Evolutionary conservation across 2,797 vertebrate species (phyloP).

Genomic region (Rhinophrynus dorsalis): DNA sequence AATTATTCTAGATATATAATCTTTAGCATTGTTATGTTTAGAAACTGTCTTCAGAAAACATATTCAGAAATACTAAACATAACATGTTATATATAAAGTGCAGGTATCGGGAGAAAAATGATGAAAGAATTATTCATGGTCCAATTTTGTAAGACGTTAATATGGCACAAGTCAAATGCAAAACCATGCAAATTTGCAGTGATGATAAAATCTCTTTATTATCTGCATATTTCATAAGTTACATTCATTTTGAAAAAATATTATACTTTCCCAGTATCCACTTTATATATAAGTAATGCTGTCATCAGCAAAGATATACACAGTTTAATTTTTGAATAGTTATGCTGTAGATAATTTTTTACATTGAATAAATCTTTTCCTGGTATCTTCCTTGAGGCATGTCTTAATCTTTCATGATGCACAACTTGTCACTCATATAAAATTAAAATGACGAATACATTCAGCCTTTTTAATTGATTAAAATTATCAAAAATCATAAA

Average conservation of each 20-base stretch:
- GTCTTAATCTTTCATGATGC: conserved; percentile 25
- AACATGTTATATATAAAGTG: conserved; percentile 44
- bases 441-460: conserved; percentile 44
- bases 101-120: conserved; percentile 31
- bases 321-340: conserved; percentile 49
- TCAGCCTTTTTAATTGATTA: conserved; percentile 27
- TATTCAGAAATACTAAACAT: too few relatives aligned
- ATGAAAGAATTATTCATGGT: conserved; percentile 1
- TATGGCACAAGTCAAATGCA: conserved; percentile 32
- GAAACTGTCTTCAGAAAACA: too few relatives aligned
- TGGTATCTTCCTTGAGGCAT: conserved; percentile 13
- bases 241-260: conserved; percentile 71
- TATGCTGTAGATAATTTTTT: conserved; percentile 47
- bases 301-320: conserved; percentile 55
- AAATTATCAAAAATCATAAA: conserved; percentile 43
- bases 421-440: conserved; percentile 32
- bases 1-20: too few relatives aligned
- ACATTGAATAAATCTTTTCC: conserved; percentile 47
- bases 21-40: too few relatives aligned
- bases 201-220: conserved; percentile 74
- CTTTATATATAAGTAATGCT: conserved; percentile 54
- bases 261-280: conserved; percentile 58
- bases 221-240: conserved; percentile 64
- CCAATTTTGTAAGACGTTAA: conserved; percentile 3
- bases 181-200: conserved; percentile 56